Evolutionary conservation across 2,888 invertebrate genomes (phyloP), one percentile per base, ranked within the genome.

Genomic region (Synergus laeviventris): DNA sequence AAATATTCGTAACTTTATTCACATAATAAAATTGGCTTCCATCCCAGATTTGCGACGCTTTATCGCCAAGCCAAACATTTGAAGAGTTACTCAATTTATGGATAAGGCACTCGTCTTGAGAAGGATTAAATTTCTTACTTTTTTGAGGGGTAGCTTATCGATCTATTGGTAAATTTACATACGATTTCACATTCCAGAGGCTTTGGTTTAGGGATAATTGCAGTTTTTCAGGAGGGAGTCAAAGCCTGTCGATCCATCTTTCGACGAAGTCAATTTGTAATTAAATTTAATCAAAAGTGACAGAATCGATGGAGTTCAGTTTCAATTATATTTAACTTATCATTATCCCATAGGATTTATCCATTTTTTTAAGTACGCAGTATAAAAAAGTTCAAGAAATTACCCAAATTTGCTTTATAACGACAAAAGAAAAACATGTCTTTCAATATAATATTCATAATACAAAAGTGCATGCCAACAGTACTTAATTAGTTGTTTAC

Each of bases 1-100:
- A 78, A 79, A 76, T n/a, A n/a, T n/a, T n/a, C n/a, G n/a, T n/a
- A n/a, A n/a, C n/a, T n/a, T n/a, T n/a, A n/a, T n/a, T n/a, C n/a
- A n/a, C n/a, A n/a, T n/a, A n/a, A 79, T 86, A 62, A 77, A 86
- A 86, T 87, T 87, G 86, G 84, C 84, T 74, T 75, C 79, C 79
- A 80, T 81, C 79, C 76, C 45, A 31, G 3, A 21, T 45, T 73
- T 24, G 24, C 45, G 21, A 45, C 0, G 66, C 24, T 66, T 24
- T 16, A 66, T 66, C 45, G 24, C 45, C 24, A 66, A 42, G 21
- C 9, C 45, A 66, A 66, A 66, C 42, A 66, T 45, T 66, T 14
- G 24, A 24, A 45, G 31, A 24, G 16, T 45, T n/a, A 66, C 45
- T 24, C 24, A 24, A 45, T 45, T 42, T 66, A 14, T 39, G 24